These are phyloP conservation scores for Spialia ferax DNA, from an alignment of 2,888 invertebrate genomes.

Conservation along the genomic window DNA sequence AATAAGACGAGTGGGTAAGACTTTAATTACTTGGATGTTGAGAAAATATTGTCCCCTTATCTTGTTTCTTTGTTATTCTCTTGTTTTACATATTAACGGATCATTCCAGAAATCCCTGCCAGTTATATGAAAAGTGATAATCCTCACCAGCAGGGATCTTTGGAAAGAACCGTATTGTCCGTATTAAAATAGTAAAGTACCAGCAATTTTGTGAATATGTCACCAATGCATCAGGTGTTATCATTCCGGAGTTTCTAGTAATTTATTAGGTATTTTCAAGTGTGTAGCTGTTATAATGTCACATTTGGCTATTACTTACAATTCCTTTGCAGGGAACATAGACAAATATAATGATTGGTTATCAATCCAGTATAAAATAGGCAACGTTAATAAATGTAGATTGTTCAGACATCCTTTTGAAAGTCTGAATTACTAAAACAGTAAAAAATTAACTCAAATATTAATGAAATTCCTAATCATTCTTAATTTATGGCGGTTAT, in stretches of 20 bases:
- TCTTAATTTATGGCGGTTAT: not conserved
- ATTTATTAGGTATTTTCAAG: constrained; percentile 14
- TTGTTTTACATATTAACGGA: not conserved
- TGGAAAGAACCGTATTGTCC: too few species aligned
- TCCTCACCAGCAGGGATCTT: too few species aligned
- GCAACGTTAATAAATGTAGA: not conserved
- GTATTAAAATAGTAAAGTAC: not conserved
- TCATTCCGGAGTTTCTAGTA: constrained; percentile 9
- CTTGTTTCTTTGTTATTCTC: not conserved
- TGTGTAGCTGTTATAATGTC: constrained; percentile 62
- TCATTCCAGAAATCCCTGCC: not conserved
- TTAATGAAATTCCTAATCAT: constrained; percentile 10
- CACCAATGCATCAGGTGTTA: constrained; percentile 3
- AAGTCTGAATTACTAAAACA: constrained; percentile 16
- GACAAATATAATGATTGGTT: not conserved
- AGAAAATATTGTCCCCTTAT: constrained; percentile 6
- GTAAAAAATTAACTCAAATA: not conserved
- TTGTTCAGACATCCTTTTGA: constrained; percentile 7
- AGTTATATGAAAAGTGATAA: not conserved
- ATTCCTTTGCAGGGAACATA: not conserved
- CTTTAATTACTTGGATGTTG: not conserved
- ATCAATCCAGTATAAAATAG: not conserved
- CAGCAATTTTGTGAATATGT: not conserved
- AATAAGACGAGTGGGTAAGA: not conserved
- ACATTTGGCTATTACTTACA: constrained; percentile 44